Evolutionary conservation across 2,797 vertebrate species (phyloP).

Genomic region (Holocentrus rufus): DNA sequence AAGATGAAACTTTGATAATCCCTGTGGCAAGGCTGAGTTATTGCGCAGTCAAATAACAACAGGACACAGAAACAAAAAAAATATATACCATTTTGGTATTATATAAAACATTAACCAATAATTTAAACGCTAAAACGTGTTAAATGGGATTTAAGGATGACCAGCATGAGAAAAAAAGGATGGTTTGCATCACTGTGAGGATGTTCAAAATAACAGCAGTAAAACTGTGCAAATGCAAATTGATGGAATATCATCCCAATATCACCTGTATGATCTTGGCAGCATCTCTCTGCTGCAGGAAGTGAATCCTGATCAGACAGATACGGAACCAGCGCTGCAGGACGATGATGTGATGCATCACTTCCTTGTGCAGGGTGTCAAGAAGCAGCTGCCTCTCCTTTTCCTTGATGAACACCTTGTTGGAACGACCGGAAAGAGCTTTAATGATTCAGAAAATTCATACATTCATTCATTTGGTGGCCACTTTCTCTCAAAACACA

Average conservation of each 20-base stretch:
- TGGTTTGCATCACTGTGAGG: too few species aligned
- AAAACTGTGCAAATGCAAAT: too few species aligned
- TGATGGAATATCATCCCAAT: not conserved
- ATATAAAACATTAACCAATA: too few species aligned
- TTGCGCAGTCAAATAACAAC: too few species aligned
- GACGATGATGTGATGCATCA: conserved; percentile 86
- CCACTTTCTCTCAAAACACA: not conserved
- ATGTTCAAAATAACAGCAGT: too few species aligned
- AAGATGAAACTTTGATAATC: too few species aligned
- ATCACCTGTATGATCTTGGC: conserved; percentile 87
- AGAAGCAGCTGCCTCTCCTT: conserved; percentile 86
- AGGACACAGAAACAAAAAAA: too few species aligned
- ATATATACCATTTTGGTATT: too few species aligned
- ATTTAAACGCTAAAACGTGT: too few species aligned
- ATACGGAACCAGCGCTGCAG: conserved; percentile 93
- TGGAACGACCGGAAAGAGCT: conserved; percentile 7
- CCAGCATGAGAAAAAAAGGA: too few species aligned
- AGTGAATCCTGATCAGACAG: conserved; percentile 86
- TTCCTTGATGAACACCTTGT: conserved; percentile 94
- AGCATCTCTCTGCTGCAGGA: conserved; percentile 83
- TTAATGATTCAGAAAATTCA: not conserved
- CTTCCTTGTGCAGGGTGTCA: conserved; percentile 86
- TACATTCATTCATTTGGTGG: not conserved
- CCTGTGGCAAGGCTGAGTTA: too few species aligned
- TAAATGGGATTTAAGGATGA: too few species aligned